Base-by-base conservation (phyloP, 2,797 vertebrate species). In the Staurois parvus region DNA sequence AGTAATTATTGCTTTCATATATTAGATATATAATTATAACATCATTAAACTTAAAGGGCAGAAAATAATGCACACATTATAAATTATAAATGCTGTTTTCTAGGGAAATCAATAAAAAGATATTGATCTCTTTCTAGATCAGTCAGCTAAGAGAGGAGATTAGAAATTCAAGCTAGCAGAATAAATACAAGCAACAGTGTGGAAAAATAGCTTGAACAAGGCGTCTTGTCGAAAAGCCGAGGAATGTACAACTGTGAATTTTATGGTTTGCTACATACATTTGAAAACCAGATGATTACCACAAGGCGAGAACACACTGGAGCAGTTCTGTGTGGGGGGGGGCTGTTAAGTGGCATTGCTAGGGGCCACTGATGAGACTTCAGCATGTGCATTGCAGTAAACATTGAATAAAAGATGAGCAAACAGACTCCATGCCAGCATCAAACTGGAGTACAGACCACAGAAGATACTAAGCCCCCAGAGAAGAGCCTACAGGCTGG, bases 391-490 rank as follows among this genome's bases (percentile, higher is more conserved):
- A 67, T 52, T 26, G 30, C 84, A 56, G 77, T 85, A 85, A 80
- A 85, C 59, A 79, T 62, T 85, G 70, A 85, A 85, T 85, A 85
- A 77, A 85, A 85, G 76, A 79, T 85, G 84, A 85, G 76, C 84
- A 74, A 70, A 74, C 70, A 48, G 8, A 40, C 42, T 74, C 62
- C 21, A 79, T 79, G 84, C 84, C 84, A 85, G 77, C 52, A 32
- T 56, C 72, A 67, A 73, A 32, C 67, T 67, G 29, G 56, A 85
- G 45, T 52, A 59, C 56, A 79, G 72, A 80, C 84, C 77, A 85
- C 77, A 79, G 59, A 85, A 75, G 59, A 72, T 64, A 17, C 17
- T 21, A 37, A 28, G 64, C 67, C 48, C 72, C 67, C 56, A 79
- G 83, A 84, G 83, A 30, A 76, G 32, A 79, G 2, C 56, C 34